These are phyloP conservation scores for Athene noctua DNA, from an alignment of 2,113 vertebrate species.

Conservation along the genomic window DNA sequence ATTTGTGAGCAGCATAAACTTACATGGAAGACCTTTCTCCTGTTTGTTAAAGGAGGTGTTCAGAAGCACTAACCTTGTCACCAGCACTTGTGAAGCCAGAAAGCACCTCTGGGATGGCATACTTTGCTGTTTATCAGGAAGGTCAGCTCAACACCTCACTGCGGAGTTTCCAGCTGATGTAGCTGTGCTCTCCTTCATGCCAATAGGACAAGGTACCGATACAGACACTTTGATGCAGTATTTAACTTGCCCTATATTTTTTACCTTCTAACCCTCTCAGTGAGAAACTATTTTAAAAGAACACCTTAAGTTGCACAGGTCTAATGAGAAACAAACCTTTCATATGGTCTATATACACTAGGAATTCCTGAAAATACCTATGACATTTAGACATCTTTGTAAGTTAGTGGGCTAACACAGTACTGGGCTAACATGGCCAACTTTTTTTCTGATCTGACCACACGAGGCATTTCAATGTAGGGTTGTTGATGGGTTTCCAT, in stretches of 20 bases:
- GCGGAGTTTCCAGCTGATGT: not conserved
- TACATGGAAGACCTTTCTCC: not conserved
- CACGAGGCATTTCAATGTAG: rapidly evolving
- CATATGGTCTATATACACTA: not conserved
- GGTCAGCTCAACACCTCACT: not conserved
- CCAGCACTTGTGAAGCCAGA: not conserved
- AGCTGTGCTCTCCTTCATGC: not conserved
- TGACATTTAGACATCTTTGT: not conserved
- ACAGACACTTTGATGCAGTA: not conserved
- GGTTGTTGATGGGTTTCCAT: not conserved
- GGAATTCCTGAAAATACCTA: not conserved
- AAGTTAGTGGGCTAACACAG: not conserved
- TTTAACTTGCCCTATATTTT: not conserved
- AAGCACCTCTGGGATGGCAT: not conserved
- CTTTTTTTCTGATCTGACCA: not conserved
- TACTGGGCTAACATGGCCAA: rapidly evolving
- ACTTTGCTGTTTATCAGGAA: not conserved
- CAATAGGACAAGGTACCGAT: not conserved
- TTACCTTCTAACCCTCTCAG: not conserved
- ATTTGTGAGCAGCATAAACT: not conserved
- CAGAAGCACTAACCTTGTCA: not conserved
- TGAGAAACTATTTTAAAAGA: not conserved
- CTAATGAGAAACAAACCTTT: not conserved
- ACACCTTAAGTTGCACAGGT: rapidly evolving
- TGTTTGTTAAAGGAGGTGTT: not conserved